These are phyloP conservation scores for Myrmecobius fasciatus DNA, from an alignment of 2,113 vertebrate species.

Conservation along the genomic window DNA sequence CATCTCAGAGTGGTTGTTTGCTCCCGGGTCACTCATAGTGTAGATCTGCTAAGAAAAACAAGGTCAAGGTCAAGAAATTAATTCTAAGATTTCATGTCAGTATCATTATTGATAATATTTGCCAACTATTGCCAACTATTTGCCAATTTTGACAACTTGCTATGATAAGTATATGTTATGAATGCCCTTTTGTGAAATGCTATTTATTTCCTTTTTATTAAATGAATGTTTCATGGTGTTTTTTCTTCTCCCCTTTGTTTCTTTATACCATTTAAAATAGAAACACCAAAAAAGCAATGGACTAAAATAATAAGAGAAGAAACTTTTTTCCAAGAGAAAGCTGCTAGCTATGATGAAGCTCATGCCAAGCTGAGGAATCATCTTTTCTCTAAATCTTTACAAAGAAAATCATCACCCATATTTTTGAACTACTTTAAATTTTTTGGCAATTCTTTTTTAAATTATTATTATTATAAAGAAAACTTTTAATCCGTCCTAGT, in stretches of 20 bases:
- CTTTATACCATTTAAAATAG: background rate
- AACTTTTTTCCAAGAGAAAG: too few relatives aligned
- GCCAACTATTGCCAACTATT: background rate
- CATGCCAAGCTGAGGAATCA: background rate
- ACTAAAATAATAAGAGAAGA: too few relatives aligned
- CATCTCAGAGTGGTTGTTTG: constrained; percentile 57
- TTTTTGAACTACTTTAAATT: background rate
- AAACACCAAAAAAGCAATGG: too few relatives aligned
- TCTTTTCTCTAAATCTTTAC: constrained; percentile 18
- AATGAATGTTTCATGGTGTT: background rate
- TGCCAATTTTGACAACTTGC: background rate
- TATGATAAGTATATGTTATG: background rate
- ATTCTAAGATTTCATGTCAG: background rate
- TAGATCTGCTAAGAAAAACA: constrained; percentile 54
- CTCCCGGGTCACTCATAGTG: constrained; percentile 60
- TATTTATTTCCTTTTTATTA: background rate
- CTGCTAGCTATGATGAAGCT: too few relatives aligned
- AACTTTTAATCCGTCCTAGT: background rate
- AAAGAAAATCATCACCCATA: background rate
- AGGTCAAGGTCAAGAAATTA: constrained; percentile 51
- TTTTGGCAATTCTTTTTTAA: too few relatives aligned
- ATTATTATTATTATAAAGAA: background rate
- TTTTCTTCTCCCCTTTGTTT: background rate
- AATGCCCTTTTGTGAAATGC: background rate
- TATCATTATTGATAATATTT: background rate